These are phyloP conservation scores for Clamator glandarius DNA, from an alignment of 2,797 vertebrate genomes.

Conservation along the genomic window DNA sequence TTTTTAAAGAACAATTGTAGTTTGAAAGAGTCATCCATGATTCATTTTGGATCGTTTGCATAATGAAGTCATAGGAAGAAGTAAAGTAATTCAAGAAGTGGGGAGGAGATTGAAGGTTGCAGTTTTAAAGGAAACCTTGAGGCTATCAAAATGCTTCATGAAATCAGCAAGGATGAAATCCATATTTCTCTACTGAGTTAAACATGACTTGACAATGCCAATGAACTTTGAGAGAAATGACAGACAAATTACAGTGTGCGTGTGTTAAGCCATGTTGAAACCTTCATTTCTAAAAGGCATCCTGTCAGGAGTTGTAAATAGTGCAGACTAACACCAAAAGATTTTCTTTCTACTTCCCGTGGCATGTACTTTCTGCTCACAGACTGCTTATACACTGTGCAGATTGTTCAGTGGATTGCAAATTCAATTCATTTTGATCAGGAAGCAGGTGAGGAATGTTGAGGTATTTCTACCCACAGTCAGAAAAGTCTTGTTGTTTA, in stretches of 20 bases:
- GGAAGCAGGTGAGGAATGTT: neutral
- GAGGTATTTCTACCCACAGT: neutral
- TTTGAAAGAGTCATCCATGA: neutral
- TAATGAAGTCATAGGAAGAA: constrained; percentile 8
- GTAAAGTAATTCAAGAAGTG: constrained; percentile 13
- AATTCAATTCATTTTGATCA: neutral
- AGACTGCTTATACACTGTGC: neutral
- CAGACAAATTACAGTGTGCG: constrained; percentile 68
- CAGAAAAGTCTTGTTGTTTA: neutral
- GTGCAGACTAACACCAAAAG: neutral
- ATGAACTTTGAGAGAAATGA: constrained; percentile 76
- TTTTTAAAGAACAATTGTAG: neutral
- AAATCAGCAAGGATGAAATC: constrained; percentile 72
- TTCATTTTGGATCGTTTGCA: constrained; percentile 31
- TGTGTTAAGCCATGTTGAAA: constrained; percentile 41
- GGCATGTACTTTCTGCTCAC: neutral
- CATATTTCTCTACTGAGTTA: constrained; percentile 72
- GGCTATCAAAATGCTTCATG: constrained; percentile 49
- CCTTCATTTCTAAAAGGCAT: constrained; percentile 65
- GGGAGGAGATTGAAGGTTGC: constrained; percentile 25
- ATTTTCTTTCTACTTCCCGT: neutral
- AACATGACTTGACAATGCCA: constrained; percentile 78
- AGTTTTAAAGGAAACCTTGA: constrained; percentile 45
- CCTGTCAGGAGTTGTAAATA: constrained; percentile 71
- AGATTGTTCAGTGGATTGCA: neutral